These are phyloP conservation scores for Oryzias dopingdopingensis DNA, from an alignment of 2,797 vertebrate genomes.

Conservation along the genomic window DNA sequence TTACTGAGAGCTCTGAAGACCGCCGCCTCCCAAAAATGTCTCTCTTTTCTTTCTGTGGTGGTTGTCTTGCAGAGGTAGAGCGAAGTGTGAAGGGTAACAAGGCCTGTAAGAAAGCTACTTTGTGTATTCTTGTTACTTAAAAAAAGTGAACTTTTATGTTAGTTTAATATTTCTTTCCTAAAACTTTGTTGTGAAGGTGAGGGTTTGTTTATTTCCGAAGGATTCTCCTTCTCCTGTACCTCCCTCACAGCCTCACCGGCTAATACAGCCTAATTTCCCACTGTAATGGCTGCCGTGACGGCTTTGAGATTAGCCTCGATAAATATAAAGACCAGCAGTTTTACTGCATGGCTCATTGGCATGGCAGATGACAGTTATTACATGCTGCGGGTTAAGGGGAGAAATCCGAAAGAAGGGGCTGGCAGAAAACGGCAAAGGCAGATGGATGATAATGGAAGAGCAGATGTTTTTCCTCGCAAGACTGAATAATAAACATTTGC, in stretches of 20 bases:
- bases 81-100: slow-evolving; percentile 2
- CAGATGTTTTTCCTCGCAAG: slow-evolving; percentile 45
- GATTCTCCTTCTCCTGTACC: slow-evolving; percentile 23
- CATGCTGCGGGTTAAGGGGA: slow-evolving; percentile 50
- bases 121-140: slow-evolving; percentile 6
- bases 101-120: slow-evolving; percentile 24
- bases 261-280: slow-evolving; percentile 42
- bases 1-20: too few species aligned
- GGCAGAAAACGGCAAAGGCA: slow-evolving; percentile 40
- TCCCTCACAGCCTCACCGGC: slow-evolving; percentile 24
- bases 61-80: too few species aligned
- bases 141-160: not conserved
- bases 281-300: slow-evolving; percentile 40
- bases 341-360: slow-evolving; percentile 64
- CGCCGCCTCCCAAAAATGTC: too few species aligned
- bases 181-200: slow-evolving; percentile 36
- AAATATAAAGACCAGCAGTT: slow-evolving; percentile 58
- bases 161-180: too few species aligned
- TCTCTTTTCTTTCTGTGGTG: too few species aligned
- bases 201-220: slow-evolving; percentile 32
- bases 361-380: slow-evolving; percentile 66
- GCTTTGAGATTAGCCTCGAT: slow-evolving; percentile 56
- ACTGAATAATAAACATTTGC: slow-evolving; percentile 52
- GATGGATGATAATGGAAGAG: slow-evolving; percentile 58
- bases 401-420: slow-evolving; percentile 17